These are phyloP conservation scores for Hydriomena furcata DNA, from an alignment of 2,888 invertebrate genomes.

Conservation along the genomic window DNA sequence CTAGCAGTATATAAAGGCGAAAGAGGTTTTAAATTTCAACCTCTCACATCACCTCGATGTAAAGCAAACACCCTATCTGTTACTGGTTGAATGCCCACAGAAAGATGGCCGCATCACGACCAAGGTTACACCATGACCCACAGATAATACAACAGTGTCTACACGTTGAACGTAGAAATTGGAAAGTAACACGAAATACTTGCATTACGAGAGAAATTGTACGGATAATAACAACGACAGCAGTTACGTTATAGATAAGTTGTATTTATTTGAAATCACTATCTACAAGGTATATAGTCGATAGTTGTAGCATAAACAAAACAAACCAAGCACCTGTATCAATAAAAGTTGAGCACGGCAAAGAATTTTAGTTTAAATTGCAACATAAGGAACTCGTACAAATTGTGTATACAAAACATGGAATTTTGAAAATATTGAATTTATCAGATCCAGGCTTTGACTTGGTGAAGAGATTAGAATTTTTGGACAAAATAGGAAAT, in stretches of 20 bases:
- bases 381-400: no score
- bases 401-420: no score
- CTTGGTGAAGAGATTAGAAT: no score
- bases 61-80: neutral
- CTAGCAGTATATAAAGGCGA: no score
- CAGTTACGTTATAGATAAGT: neutral
- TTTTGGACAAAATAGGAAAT: no score
- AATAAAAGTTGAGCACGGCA: slow-evolving; percentile 10
- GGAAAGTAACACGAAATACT: slow-evolving; percentile 20
- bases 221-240: slow-evolving; percentile 7
- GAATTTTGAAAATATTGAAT: no score
- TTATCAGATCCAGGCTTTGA: no score
- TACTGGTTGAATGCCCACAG: neutral
- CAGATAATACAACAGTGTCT: slow-evolving; percentile 1
- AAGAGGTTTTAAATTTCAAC: neutral
- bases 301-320: no score
- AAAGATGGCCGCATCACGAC: slow-evolving; percentile 1
- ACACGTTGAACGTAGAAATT: slow-evolving; percentile 13
- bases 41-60: neutral
- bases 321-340: slow-evolving; percentile 11
- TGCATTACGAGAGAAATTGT: slow-evolving; percentile 20
- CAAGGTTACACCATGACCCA: slow-evolving; percentile 7
- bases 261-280: no score
- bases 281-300: no score
- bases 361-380: neutral